Conservation (phyloP, 2,113 vertebrate genomes). For the Eidolon helvum region DNA sequence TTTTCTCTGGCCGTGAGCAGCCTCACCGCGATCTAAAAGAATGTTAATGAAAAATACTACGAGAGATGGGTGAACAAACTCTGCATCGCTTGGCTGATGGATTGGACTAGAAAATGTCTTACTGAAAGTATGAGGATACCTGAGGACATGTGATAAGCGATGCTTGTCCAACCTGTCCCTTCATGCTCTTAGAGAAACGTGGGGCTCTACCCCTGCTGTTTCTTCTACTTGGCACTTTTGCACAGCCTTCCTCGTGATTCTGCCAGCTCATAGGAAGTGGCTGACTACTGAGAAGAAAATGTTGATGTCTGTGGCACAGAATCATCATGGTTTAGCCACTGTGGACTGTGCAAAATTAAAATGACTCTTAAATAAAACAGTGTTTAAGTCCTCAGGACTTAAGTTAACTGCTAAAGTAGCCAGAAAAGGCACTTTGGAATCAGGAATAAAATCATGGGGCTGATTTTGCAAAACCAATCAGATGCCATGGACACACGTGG, state of each 20-base stretch:
- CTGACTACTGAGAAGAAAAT: neutral
- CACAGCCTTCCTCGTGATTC: neutral
- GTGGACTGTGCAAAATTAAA: neutral
- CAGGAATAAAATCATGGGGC: neutral
- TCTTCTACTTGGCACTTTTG: neutral
- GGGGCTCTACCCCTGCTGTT: neutral
- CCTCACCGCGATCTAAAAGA: neutral
- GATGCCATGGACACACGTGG: neutral
- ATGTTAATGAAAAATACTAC: too few relatives aligned
- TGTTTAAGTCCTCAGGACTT: neutral
- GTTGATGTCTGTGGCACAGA: neutral
- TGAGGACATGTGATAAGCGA: neutral
- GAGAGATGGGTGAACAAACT: neutral
- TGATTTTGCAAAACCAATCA: neutral
- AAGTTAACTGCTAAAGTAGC: too few relatives aligned
- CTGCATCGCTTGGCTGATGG: neutral
- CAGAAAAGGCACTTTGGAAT: neutral
- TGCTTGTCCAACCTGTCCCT: too few relatives aligned
- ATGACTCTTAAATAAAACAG: neutral
- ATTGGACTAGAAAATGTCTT: neutral
- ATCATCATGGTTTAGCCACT: neutral
- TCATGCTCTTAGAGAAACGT: neutral
- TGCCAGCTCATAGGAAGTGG: neutral
- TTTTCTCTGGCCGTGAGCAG: neutral
- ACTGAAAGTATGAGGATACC: neutral